phyloP scores from a whole-genome alignment of 2,113 vertebrate species.

The Mormoops blainvillei region DNA sequence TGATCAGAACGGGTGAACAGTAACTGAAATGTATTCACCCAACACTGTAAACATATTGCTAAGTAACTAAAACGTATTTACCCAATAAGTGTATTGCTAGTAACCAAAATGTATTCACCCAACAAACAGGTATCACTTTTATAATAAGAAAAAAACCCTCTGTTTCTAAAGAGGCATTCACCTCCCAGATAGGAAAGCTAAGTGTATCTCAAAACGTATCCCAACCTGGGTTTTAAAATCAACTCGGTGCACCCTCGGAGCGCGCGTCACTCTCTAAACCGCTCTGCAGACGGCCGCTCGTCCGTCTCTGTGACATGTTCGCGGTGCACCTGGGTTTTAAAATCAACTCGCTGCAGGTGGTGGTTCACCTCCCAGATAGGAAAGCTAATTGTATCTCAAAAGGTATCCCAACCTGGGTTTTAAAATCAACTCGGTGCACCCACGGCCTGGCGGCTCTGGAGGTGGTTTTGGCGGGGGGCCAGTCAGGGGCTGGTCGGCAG shows the following conservation, averaged over 20 bases:
- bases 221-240: fast-evolving
- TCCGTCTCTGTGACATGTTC: fast-evolving
- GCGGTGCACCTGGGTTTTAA: too few relatives aligned
- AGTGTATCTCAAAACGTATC: not conserved
- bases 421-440: not conserved
- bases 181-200: not conserved
- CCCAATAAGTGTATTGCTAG: not conserved
- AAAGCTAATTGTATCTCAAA: not conserved
- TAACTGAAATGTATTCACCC: not conserved
- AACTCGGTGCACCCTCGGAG: fast-evolving
- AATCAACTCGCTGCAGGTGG: too few relatives aligned
- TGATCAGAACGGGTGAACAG: not conserved
- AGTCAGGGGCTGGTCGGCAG: fast-evolving
- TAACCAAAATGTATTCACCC: not conserved
- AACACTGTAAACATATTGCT: not conserved
- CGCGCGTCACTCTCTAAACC: not conserved
- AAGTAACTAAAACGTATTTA: not conserved
- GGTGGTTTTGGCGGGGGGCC: fast-evolving
- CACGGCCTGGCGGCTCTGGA: fast-evolving
- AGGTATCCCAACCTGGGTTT: fast-evolving
- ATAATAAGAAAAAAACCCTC: not conserved
- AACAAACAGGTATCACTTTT: too few relatives aligned
- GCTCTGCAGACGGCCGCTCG: not conserved
- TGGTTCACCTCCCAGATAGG: too few relatives aligned
- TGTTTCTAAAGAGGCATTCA: not conserved